These are phyloP conservation scores for Athalia circularis DNA, from an alignment of 2,888 invertebrate species.

Conservation along the genomic window DNA sequence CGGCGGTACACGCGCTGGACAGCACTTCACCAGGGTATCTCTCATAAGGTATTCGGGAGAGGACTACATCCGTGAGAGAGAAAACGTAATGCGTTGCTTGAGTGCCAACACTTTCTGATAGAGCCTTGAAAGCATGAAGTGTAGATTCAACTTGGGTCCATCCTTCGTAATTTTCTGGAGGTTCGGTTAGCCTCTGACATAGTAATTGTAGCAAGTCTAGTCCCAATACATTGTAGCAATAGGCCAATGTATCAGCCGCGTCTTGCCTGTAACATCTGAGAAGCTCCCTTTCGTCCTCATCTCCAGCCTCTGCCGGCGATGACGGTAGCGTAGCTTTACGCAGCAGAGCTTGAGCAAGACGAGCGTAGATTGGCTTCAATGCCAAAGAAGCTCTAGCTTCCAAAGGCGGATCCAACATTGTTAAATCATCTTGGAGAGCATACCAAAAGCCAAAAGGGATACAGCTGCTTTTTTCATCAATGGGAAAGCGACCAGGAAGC, in stretches of 20 bases:
- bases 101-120: conserved; percentile 75
- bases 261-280: conserved; percentile 92
- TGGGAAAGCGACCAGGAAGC: conserved; percentile 89
- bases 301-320: conserved; percentile 64
- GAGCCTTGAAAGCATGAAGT: conserved; percentile 76
- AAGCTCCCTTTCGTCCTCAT: conserved; percentile 87
- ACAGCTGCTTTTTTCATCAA: conserved; percentile 91
- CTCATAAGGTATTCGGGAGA: conserved; percentile 67
- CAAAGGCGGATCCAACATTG: conserved; percentile 63
- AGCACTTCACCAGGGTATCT: conserved; percentile 69
- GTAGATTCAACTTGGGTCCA: conserved; percentile 77
- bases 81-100: conserved; percentile 73
- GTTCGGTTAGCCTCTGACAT: conserved; percentile 79
- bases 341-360: conserved; percentile 85
- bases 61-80: conserved; percentile 73
- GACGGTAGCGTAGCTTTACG: conserved; percentile 86
- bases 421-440: conserved; percentile 83
- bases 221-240: conserved; percentile 89
- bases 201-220: conserved; percentile 84
- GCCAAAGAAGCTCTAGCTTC: conserved; percentile 60
- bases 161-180: conserved; percentile 74
- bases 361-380: conserved; percentile 86
- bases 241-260: conserved; percentile 90
- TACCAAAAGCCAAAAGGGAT: conserved; percentile 95
- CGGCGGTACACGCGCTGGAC: conserved; percentile 65